A percentile compares a stretch with the other conserved stretches of the same genome.
Evolutionary conservation across 2,797 vertebrate species (phyloP).

Genomic region (Lerista edwardsae): DNA sequence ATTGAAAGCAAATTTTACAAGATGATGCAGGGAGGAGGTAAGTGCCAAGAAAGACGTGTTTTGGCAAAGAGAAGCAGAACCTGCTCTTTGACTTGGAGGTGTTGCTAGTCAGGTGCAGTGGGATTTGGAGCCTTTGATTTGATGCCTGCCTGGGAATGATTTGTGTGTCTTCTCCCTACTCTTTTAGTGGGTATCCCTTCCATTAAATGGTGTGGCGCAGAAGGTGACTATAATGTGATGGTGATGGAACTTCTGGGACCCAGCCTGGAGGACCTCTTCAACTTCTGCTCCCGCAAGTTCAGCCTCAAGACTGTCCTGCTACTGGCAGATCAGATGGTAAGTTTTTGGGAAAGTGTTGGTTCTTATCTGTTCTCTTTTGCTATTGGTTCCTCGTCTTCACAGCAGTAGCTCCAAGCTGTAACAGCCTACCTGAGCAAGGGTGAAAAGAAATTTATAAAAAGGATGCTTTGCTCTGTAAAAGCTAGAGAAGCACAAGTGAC

Average conservation of each 20-base stretch:
- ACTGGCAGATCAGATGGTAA: slow-evolving; percentile 96
- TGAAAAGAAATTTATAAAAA: slow-evolving; percentile 28
- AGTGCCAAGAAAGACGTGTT: slow-evolving; percentile 40
- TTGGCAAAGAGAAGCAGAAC: background rate
- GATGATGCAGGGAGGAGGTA: slow-evolving; percentile 99
- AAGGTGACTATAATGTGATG: slow-evolving; percentile 98
- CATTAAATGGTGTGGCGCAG: slow-evolving; percentile 97
- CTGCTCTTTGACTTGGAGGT: too few relatives aligned
- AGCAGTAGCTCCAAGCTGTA: slow-evolving; percentile 17
- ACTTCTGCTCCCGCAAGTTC: slow-evolving; percentile 98
- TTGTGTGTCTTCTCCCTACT: background rate
- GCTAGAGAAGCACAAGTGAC: slow-evolving; percentile 5
- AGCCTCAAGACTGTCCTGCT: slow-evolving; percentile 96
- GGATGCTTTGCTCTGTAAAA: slow-evolving; percentile 43
- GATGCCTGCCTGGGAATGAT: background rate
- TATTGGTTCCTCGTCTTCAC: background rate
- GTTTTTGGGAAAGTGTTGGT: slow-evolving; percentile 34
- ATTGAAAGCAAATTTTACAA: slow-evolving; percentile 99
- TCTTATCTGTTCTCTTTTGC: slow-evolving; percentile 1
- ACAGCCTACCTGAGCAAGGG: slow-evolving; percentile 27
- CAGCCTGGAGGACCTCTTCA: slow-evolving; percentile 96
- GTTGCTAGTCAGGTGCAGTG: slow-evolving; percentile 4
- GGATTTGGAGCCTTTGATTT: slow-evolving; percentile 13
- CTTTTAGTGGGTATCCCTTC: slow-evolving; percentile 92
- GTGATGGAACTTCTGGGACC: slow-evolving; percentile 97